Conservation (phyloP, 2,888 invertebrate genomes). For the Hirtodrosophila cameraria region DNA sequence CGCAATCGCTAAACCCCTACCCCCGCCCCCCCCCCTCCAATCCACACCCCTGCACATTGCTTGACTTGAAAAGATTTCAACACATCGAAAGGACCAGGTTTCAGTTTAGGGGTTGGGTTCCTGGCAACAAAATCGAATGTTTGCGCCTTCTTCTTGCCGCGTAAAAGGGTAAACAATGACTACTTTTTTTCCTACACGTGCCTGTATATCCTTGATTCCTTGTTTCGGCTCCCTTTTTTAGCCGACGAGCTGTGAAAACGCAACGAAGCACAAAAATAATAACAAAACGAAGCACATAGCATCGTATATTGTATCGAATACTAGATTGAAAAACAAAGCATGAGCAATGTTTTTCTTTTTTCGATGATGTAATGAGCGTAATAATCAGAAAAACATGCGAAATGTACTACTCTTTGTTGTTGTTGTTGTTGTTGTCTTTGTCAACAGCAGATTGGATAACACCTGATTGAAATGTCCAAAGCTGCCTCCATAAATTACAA, state of each 20-base stretch:
- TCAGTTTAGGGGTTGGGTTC: slow-evolving; percentile 10
- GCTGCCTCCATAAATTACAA: slow-evolving; percentile 46
- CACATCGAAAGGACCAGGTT: slow-evolving; percentile 37
- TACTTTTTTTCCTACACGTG: slow-evolving; percentile 49
- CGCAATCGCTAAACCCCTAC: slow-evolving; percentile 38
- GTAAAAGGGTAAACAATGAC: slow-evolving; percentile 72
- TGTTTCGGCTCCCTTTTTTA: slow-evolving; percentile 5
- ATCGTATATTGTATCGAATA: slow-evolving; percentile 25
- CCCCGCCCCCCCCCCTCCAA: background rate
- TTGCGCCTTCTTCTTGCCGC: slow-evolving; percentile 35
- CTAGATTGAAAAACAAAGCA: slow-evolving; percentile 53
- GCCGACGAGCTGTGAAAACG: slow-evolving; percentile 67
- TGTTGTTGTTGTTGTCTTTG: slow-evolving; percentile 42
- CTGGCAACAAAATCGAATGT: slow-evolving; percentile 50
- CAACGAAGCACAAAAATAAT: slow-evolving; percentile 76
- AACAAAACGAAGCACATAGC: slow-evolving; percentile 53
- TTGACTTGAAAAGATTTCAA: slow-evolving; percentile 67
- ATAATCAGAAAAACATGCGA: slow-evolving; percentile 67
- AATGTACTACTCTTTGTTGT: slow-evolving; percentile 51
- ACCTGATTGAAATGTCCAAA: slow-evolving; percentile 57
- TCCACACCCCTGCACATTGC: background rate
- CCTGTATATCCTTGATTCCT: background rate
- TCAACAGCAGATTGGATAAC: slow-evolving; percentile 49
- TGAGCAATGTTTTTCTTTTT: slow-evolving; percentile 63
- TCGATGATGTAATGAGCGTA: slow-evolving; percentile 74